These are phyloP conservation scores for Cynocephalus volans DNA, from an alignment of 2,113 vertebrate genomes.

Conservation along the genomic window DNA sequence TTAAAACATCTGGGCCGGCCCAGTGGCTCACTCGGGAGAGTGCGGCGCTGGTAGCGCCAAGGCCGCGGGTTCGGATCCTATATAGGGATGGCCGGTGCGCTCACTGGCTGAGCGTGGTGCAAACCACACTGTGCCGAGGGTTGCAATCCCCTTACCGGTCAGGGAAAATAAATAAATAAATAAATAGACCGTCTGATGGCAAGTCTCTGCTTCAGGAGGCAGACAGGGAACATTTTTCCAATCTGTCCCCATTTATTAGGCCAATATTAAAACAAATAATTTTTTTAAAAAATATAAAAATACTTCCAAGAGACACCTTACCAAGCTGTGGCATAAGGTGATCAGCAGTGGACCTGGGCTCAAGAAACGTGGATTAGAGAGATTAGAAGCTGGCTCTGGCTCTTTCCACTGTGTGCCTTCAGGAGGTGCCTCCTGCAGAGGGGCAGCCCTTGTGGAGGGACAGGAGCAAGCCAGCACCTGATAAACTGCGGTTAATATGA, in stretches of 20 bases:
- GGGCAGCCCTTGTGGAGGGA: rapidly evolving
- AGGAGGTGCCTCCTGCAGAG: no score
- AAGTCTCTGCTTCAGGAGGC: background rate
- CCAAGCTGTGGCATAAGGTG: background rate
- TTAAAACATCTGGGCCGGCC: background rate
- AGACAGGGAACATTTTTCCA: background rate
- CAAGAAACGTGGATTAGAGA: background rate
- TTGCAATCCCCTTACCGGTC: no score
- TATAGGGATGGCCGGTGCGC: no score
- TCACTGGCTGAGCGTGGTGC: no score
- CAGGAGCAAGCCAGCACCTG: background rate
- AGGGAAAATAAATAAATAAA: no score
- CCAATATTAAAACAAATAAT: background rate
- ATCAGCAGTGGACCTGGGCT: background rate
- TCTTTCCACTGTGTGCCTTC: background rate
- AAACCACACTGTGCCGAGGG: no score
- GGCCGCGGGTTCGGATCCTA: no score
- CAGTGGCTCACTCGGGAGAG: no score
- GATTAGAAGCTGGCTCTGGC: no score
- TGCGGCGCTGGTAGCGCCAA: no score
- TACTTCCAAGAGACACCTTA: background rate
- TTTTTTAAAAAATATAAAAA: background rate
- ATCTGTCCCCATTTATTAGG: background rate
- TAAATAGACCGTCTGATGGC: no score
- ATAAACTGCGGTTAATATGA: no score